Base-by-base conservation (phyloP, 2,888 invertebrate species). In the Pemphredon lugubris region DNA sequence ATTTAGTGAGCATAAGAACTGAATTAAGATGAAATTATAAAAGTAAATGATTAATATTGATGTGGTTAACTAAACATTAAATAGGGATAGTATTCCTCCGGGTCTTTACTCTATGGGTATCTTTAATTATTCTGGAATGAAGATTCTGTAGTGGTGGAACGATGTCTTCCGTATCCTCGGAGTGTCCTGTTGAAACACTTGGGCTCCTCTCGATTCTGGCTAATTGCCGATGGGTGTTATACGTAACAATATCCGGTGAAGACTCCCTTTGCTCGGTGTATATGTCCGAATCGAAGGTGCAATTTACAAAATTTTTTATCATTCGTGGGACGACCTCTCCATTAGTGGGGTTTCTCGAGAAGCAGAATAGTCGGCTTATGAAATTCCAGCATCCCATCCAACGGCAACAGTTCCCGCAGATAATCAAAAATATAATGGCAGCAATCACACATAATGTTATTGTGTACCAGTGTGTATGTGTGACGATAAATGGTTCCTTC, bases 401-500 rank as follows among this genome's bases (percentile, higher is more conserved):
- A 1, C 16, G 37, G 18, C 51, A 61, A 7, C 60, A 61, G 7
- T 61, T 59, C 32, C 42, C 48, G 3, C 59, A 48, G 0, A 59
- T n/a, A 6, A 50, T 18, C 0, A 50, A 7, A 2, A 59, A 2
- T 32, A 59, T 2, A 6, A 59, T 32, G 1, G 59, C 59, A 5
- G 20, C 48, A 30, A 42, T 16, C 2, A 50, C 59, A 42, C 40
- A 40, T 2, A 59, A 20, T 5, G 20, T 13, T 16, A 59, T 48
- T 0, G 59, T 59, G n/a, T 59, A 59, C 59, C 59, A 59, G 0
- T 14, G 3, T 1, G 48, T 50, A 11, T 59, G 50, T 2, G 40
- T 42, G 2, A 50, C 50, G 4, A 50, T 50, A 11, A 59, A 59
- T 1, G 59, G 59, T 42, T 50, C 59, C 7, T 50, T 50, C 4